Conservation (phyloP, 2,797 vertebrate species). For the Enoplosus armatus region DNA sequence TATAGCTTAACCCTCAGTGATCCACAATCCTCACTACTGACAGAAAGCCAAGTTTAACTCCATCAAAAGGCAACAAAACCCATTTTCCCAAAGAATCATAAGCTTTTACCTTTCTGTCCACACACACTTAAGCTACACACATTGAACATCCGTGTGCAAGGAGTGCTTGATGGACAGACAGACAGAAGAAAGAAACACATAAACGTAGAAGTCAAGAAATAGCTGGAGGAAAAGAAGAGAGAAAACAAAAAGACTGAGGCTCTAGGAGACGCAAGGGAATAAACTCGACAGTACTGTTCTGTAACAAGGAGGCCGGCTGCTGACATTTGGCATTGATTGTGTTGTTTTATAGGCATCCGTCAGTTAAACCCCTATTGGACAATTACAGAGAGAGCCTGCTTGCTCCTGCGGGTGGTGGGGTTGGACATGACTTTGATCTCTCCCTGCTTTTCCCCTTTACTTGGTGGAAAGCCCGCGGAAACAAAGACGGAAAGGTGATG, state of each 20-base stretch:
- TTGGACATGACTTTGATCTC: slow-evolving; percentile 76
- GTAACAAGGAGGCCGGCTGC: slow-evolving; percentile 53
- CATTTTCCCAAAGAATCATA: slow-evolving; percentile 1
- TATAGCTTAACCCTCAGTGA: slow-evolving; percentile 4
- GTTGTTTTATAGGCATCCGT: slow-evolving; percentile 65
- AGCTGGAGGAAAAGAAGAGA: slow-evolving; percentile 34
- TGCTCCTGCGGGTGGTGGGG: slow-evolving; percentile 26
- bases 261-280: slow-evolving; percentile 23
- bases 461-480: slow-evolving; percentile 61
- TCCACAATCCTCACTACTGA: slow-evolving; percentile 12
- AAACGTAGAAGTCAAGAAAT: slow-evolving; percentile 13
- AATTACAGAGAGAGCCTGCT: slow-evolving; percentile 64
- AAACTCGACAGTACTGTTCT: slow-evolving; percentile 16
- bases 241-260: slow-evolving; percentile 11
- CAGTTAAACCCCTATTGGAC: slow-evolving; percentile 68
- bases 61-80: slow-evolving; percentile 31
- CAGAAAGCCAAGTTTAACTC: slow-evolving; percentile 24
- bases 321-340: slow-evolving; percentile 77
- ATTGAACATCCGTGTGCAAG: neutral
- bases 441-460: slow-evolving; percentile 54
- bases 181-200: slow-evolving; percentile 7
- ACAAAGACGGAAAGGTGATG: slow-evolving; percentile 76
- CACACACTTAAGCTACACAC: neutral
- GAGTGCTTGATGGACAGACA: slow-evolving; percentile 3
- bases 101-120: slow-evolving; percentile 25